These are phyloP conservation scores for Conger conger DNA, from an alignment of 2,113 vertebrate species.

Conservation along the genomic window DNA sequence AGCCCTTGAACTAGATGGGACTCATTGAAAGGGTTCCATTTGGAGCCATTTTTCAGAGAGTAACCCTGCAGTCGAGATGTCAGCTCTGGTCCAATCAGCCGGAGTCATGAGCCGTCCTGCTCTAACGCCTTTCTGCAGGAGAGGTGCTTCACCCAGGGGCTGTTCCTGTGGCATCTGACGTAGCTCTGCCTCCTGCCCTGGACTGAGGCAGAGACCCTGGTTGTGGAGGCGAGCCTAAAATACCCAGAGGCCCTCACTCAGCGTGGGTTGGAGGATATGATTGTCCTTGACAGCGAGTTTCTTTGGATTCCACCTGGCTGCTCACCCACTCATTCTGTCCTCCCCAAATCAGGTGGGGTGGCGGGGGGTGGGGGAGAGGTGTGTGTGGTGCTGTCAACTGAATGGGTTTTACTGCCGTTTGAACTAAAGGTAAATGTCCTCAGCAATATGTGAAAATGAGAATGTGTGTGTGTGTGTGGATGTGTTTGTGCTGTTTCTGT, in stretches of 20 bases:
- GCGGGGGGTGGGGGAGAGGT: not conserved
- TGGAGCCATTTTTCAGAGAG: no score
- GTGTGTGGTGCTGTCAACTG: not conserved
- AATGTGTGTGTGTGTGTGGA: constrained; percentile 23
- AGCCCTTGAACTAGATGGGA: no score
- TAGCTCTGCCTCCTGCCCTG: not conserved
- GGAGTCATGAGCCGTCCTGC: not conserved
- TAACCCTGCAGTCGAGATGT: not conserved
- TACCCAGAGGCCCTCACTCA: constrained; percentile 61
- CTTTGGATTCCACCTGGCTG: constrained; percentile 70
- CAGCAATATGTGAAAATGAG: not conserved
- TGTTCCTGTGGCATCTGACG: not conserved
- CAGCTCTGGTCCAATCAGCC: not conserved
- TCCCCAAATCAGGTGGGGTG: not conserved
- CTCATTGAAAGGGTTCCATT: no score
- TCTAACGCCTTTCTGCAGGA: not conserved
- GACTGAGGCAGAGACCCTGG: constrained; percentile 13
- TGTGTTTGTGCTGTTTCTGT: constrained; percentile 34
- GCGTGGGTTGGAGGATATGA: constrained; percentile 59
- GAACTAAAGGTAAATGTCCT: not conserved
- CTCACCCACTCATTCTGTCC: constrained; percentile 40
- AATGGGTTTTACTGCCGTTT: constrained; percentile 1
- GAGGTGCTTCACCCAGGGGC: not conserved
- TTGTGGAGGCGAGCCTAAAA: constrained; percentile 53
- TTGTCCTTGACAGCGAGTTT: constrained; percentile 72